Base-by-base conservation (phyloP, 2,888 invertebrate genomes). In the Nemotelus nigrinus region DNA sequence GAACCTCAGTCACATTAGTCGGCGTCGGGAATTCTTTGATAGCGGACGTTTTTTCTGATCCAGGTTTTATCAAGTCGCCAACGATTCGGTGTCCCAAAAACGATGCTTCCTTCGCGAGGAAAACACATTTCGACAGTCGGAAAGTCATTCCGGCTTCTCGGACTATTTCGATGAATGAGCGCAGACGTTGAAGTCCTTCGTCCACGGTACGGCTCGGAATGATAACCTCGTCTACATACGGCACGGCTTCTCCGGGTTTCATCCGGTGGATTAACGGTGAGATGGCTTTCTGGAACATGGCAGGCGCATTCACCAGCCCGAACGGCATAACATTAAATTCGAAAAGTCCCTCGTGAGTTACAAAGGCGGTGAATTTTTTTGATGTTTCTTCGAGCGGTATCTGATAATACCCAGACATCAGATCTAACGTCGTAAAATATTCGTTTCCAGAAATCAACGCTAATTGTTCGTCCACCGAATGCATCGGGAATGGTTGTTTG, bases 241-340 rank as follows among this genome's bases (percentile, higher is more conserved):
- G 25, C n/a, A 57, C 25, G n/a, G 57, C 57, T 57, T 57, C 57
- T 57, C 57, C 57, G 10, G 57, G 57, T 57, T 57, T 7, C 57
- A 57, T 57, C 25, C 25, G 57, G n/a, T 57, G 57, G 25, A 57
- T 57, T 57, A 57, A 25, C 57, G 57, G 57, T 25, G 25, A 8
- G n/a, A 57, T 57, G 57, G 57, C 82, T 55, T 25, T 25, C 25
- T 25, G 25, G 25, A 25, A 25, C 0, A 25, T 1, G 25, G 25
- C 25, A 25, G 25, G 25, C 25, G 25, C 25, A 25, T 81, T 83
- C 1, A 81, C 79, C 8, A 82, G 41, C 3, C 82, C 83, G 76
- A 83, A 83, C 0, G 82, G 82, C 82, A 83, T 82, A 3, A 82
- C 77, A 3, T 81, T 82, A 58, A 82, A 83, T 63, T 83, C 82